A percentile compares a stretch with the other conserved stretches of the same genome.
phyloP scores from a whole-genome alignment of 2,113 vertebrate genomes.

The Corapipo altera region DNA sequence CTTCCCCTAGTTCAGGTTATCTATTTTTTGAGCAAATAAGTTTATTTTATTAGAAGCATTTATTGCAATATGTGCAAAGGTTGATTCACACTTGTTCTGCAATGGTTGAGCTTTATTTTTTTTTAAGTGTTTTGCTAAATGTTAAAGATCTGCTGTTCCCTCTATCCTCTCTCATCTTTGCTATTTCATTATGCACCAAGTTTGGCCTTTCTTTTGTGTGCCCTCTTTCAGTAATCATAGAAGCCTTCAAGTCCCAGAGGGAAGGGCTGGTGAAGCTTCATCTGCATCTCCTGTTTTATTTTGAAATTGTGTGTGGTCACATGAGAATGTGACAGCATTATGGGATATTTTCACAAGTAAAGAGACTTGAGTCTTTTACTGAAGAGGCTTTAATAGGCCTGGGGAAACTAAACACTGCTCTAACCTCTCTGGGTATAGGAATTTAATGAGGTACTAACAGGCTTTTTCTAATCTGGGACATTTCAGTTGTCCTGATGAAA shows the following conservation, averaged over 20 bases:
- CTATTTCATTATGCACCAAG: neutral
- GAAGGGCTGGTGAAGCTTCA: neutral
- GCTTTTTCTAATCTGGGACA: neutral
- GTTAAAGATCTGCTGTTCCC: neutral
- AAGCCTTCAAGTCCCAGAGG: neutral
- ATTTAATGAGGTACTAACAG: neutral
- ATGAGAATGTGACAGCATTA: neutral
- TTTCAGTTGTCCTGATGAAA: neutral
- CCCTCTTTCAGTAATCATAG: neutral
- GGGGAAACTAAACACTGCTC: neutral
- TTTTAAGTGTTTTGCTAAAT: neutral
- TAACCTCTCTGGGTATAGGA: neutral
- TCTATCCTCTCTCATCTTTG: neutral
- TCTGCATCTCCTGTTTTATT: neutral
- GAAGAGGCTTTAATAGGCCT: neutral
- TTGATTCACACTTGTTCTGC: neutral
- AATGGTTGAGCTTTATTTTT: neutral
- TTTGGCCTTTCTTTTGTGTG: neutral
- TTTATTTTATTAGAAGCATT: neutral
- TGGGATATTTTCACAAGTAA: neutral
- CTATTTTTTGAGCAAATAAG: neutral
- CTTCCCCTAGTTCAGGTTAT: neutral
- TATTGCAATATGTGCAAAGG: fast-evolving
- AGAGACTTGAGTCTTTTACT: neutral
- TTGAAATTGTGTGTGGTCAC: neutral